These are phyloP conservation scores for Dipodomys merriami DNA, from an alignment of 2,113 vertebrate genomes.

Conservation along the genomic window DNA sequence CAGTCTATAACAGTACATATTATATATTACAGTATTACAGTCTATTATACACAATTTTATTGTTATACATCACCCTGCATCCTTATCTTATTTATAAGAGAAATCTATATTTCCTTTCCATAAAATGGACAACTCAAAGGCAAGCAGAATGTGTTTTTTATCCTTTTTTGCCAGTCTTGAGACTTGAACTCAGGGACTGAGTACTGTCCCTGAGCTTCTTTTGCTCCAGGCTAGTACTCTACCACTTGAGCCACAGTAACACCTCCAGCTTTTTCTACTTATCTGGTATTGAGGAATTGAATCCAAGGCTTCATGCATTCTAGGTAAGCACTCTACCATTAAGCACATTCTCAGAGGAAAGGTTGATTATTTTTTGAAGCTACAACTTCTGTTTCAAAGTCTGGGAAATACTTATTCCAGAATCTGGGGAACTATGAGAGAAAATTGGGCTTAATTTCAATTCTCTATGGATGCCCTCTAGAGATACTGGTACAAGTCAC, in stretches of 20 bases:
- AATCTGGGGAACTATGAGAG: not conserved
- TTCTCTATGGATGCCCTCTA: not conserved
- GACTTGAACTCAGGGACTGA: no score
- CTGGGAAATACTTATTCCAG: not conserved
- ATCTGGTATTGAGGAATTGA: no score
- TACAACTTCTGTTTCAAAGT: not conserved
- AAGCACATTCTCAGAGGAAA: no score
- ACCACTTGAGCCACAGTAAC: no score
- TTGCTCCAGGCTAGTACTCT: no score
- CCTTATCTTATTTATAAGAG: not conserved
- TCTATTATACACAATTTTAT: not conserved
- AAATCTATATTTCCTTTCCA: not conserved
- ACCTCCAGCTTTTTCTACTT: no score
- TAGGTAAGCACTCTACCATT: no score
- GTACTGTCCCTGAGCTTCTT: no score
- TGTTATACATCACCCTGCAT: not conserved
- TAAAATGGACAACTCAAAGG: not conserved
- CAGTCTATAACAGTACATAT: not conserved
- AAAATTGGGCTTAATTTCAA: not conserved
- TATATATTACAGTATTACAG: no score
- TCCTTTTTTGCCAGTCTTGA: no score
- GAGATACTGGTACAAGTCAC: conserved; percentile 2
- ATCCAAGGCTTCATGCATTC: no score
- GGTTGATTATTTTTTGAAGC: not conserved
- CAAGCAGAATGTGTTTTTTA: not conserved